Conservation (phyloP, 1,140 invertebrate genomes). For the Danaus melanippus region DNA sequence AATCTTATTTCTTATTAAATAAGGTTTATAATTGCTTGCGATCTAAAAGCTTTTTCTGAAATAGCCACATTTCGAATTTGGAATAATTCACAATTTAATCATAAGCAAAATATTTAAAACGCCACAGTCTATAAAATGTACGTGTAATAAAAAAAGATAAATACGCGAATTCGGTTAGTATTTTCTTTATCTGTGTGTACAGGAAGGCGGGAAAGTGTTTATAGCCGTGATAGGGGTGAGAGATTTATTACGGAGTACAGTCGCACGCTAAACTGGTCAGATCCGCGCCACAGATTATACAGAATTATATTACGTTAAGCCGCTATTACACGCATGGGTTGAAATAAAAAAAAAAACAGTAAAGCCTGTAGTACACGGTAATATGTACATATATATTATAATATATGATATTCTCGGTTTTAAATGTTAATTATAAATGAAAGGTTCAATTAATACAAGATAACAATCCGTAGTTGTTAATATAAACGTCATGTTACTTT, state of each 20-base stretch:
- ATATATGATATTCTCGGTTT: no score
- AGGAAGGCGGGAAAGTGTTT: slow-evolving; percentile 46
- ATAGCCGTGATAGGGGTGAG: slow-evolving; percentile 35
- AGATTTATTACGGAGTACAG: slow-evolving; percentile 34
- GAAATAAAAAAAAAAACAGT: no score
- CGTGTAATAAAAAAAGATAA: slow-evolving; percentile 5
- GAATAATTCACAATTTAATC: slow-evolving; percentile 1
- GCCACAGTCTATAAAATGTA: not conserved
- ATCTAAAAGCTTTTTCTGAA: not conserved
- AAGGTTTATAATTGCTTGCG: slow-evolving; percentile 1
- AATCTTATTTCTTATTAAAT: not conserved
- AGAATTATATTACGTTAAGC: slow-evolving; percentile 18
- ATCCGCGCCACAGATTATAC: slow-evolving; percentile 27
- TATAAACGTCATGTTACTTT: no score
- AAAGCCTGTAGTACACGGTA: no score
- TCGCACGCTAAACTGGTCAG: slow-evolving; percentile 40
- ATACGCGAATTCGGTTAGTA: slow-evolving; percentile 10
- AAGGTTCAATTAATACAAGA: no score
- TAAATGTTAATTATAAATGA: no score
- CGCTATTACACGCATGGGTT: no score
- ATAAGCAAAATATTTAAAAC: not conserved
- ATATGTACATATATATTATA: no score
- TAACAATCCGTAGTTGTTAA: no score
- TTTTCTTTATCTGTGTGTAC: slow-evolving; percentile 18
- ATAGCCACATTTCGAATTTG: slow-evolving; percentile 1